These are phyloP conservation scores for Acanthosoma haemorrhoidale DNA, from an alignment of 2,888 invertebrate species.

Conservation along the genomic window DNA sequence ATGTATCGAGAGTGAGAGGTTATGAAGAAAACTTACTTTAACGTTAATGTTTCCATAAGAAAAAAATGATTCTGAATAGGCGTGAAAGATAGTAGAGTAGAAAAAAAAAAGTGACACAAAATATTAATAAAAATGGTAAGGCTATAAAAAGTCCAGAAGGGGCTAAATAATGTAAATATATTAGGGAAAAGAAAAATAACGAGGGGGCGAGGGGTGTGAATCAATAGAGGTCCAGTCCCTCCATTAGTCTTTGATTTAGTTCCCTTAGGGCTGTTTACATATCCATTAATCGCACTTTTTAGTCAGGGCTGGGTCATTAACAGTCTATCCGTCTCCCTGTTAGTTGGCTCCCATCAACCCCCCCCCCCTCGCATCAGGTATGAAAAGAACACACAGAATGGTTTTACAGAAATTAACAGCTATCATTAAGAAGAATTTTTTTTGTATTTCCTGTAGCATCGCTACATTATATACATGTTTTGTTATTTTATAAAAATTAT, in stretches of 20 bases:
- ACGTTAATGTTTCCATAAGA: too few species aligned
- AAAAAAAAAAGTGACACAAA: neutral
- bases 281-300: neutral
- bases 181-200: neutral
- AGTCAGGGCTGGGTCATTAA: neutral
- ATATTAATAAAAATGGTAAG: neutral
- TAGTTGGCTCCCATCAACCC: neutral
- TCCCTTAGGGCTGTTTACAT: neutral
- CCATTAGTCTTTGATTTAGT: constrained; percentile 13
- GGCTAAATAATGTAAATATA: constrained; percentile 21
- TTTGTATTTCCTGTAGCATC: too few species aligned
- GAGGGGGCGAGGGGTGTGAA: neutral
- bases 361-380: neutral
- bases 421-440: too few species aligned
- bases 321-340: neutral
- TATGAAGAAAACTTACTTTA: too few species aligned
- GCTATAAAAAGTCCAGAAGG: neutral
- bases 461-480: too few species aligned
- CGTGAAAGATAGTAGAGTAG: neutral
- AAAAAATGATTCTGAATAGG: too few species aligned
- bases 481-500: too few species aligned
- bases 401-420: too few species aligned
- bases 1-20: too few species aligned
- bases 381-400: too few species aligned
- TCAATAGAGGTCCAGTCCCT: neutral